Conservation (phyloP, 2,797 vertebrate species). For the Gambelia wislizenii region DNA sequence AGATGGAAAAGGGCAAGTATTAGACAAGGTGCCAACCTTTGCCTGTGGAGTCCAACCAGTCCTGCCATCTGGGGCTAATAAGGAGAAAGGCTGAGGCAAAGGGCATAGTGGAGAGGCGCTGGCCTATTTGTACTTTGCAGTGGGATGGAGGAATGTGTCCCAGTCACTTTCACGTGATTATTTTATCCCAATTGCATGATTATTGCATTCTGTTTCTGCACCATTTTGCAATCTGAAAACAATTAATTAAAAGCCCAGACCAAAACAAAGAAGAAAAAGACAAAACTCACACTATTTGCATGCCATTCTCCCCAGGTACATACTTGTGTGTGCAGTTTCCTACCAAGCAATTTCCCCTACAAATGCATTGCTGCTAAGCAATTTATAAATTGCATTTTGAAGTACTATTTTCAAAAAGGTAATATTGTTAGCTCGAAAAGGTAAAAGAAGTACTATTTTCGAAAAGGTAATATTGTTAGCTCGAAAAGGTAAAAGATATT, state of each 20-base stretch:
- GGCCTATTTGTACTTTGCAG: neutral
- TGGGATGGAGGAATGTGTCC: neutral
- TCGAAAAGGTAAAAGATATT: too few species aligned
- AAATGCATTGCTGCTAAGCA: neutral
- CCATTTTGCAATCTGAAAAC: too few species aligned
- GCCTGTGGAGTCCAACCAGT: neutral
- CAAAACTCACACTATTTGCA: neutral
- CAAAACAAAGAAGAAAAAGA: too few species aligned
- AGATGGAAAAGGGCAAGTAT: slow-evolving; percentile 28
- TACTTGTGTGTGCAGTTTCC: neutral
- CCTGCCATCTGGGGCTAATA: neutral
- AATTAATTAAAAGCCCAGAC: too few species aligned
- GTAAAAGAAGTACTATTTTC: neutral
- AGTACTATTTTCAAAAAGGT: neutral
- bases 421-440: too few species aligned
- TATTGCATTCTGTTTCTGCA: neutral
- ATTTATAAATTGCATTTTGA: neutral
- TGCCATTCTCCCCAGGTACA: neutral
- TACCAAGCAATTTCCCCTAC: neutral
- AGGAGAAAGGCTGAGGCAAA: slow-evolving; percentile 46
- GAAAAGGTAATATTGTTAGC: neutral
- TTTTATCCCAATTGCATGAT: neutral
- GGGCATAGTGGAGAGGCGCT: rapidly evolving
- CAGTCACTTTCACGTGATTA: neutral
- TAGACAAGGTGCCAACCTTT: neutral